Base-by-base conservation (phyloP, 2,797 vertebrate genomes). In the Molossus alvarezi region DNA sequence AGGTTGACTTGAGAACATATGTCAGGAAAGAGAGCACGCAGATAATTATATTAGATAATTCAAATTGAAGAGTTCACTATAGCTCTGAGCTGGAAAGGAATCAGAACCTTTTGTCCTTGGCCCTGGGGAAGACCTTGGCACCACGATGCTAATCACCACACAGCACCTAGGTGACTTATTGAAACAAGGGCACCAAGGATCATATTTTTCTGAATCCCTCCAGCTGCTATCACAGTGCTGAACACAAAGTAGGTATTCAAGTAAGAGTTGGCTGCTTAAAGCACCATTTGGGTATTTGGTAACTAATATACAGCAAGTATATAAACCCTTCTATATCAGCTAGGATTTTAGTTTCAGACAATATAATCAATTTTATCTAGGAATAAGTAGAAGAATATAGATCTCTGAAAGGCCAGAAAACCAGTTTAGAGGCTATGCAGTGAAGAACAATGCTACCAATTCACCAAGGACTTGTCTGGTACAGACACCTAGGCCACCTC, bases 11-110 rank as follows among this genome's bases (percentile, higher is more conserved):
- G 75, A 82, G 33, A 90, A 95, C 15, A 69, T 41, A 75, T 51
- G 13, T 58, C 67, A 85, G 41, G 60, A 90, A 92, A 95, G 48
- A 90, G 33, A 15, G 57, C 20, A 25, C n/a, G 51, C 45, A 71
- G 58, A 48, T 92, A 76, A 85, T 92, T 88, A 65, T 77, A 76
- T 67, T 92, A 84, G 48, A 92, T 15, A 84, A 90, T 92, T 76
- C 60, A 84, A 92, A 93, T 18, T 41, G 62, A 90, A 94, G 53
- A 80, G 18, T 57, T 95, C 76, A 91, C 65, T 57, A 48, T 51
- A 65, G 69, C 14, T 51, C 55, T 73, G 51, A 88, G 41, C 45
- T 81, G 29, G 60, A 82, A 57, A 90, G 11, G 3, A 81, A 77
- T 65, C 18, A 85, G 60, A 90, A 76, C 5, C 15, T 95, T 8